A percentile compares a stretch with the other conserved stretches of the same genome.
Evolutionary conservation across 2,113 vertebrate genomes (phyloP).

Genomic region (Halcyon malimbica): DNA sequence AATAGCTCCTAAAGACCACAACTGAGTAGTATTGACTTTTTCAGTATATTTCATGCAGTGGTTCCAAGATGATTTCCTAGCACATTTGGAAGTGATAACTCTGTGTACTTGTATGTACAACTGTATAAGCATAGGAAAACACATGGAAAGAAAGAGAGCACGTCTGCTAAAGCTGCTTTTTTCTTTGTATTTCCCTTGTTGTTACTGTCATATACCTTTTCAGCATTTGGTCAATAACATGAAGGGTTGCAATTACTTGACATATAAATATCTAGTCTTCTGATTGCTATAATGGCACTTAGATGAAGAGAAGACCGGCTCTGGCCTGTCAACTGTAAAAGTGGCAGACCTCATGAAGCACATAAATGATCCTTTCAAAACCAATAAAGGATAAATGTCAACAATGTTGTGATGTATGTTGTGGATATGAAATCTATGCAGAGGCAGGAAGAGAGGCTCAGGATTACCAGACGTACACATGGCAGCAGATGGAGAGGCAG

Average conservation of each 20-base stretch:
- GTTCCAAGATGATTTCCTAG: background rate
- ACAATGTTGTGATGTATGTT: background rate
- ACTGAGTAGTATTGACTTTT: background rate
- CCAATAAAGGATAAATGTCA: background rate
- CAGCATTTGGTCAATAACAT: background rate
- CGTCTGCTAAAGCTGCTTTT: background rate
- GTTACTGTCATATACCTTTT: background rate
- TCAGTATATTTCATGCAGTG: accelerated
- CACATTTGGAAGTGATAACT: background rate
- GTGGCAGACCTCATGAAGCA: background rate
- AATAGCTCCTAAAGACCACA: background rate
- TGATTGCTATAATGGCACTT: background rate
- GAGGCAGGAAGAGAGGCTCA: background rate
- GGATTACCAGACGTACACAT: background rate
- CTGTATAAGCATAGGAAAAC: background rate
- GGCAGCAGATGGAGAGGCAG: background rate
- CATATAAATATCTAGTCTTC: background rate
- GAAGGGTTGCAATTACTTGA: background rate
- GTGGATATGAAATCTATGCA: background rate
- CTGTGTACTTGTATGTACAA: background rate
- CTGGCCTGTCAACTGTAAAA: background rate
- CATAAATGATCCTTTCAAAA: background rate
- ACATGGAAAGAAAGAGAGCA: background rate
- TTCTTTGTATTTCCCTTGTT: background rate
- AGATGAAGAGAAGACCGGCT: background rate